These are phyloP conservation scores for Lepidocyrtinus sp. DNA, from an alignment of 2,888 invertebrate species.

Conservation along the genomic window DNA sequence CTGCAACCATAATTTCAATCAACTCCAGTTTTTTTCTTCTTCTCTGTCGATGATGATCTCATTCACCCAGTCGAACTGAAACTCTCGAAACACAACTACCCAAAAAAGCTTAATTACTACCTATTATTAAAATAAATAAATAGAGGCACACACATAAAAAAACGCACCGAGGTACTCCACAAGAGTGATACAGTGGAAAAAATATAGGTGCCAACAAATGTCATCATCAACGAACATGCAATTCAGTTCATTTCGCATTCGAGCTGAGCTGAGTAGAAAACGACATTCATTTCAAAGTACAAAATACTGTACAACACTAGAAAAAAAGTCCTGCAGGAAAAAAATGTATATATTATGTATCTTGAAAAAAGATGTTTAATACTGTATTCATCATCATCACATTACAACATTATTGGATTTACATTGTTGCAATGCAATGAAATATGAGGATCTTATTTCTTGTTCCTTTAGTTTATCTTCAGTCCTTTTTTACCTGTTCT, in stretches of 20 bases:
- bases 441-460: not conserved
- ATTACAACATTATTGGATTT: slow-evolving; percentile 13
- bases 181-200: not conserved
- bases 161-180: not conserved
- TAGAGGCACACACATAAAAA: not conserved
- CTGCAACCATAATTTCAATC: not conserved
- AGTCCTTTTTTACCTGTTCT: slow-evolving; percentile 3
- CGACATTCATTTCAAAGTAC: not conserved
- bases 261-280: not conserved
- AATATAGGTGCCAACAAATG: slow-evolving; percentile 44
- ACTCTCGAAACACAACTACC: no score
- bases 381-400: slow-evolving; percentile 7
- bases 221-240: slow-evolving; percentile 37
- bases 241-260: slow-evolving; percentile 1
- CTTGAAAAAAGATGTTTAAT: not conserved
- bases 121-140: not conserved
- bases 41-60: not conserved
- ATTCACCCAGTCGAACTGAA: not conserved
- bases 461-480: slow-evolving; percentile 4
- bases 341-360: not conserved
- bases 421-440: not conserved
- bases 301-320: not conserved
- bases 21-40: not conserved
- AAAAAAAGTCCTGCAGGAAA: not conserved
- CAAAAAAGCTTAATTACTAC: no score